Conservation (phyloP, 2,888 invertebrate species). For the Melinaea menophilus region DNA sequence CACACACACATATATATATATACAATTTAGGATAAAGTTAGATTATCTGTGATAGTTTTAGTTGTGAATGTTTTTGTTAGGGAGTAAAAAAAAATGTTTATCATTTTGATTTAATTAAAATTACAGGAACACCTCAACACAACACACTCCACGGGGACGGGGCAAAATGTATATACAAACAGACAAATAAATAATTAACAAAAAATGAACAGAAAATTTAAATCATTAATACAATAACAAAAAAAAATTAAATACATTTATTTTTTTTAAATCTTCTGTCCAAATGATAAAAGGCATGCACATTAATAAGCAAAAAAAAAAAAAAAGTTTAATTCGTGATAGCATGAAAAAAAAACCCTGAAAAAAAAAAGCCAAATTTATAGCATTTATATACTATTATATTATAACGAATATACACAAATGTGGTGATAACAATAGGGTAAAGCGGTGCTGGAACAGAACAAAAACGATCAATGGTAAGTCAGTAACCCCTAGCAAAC, state of each 20-base stretch:
- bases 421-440: conserved; percentile 8
- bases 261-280: conserved; percentile 15
- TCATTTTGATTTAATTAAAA: conserved; percentile 12
- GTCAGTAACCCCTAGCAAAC: too few species aligned
- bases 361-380: conserved; percentile 5
- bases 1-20: conserved; percentile 5
- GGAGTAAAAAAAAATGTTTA: conserved; percentile 7
- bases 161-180: conserved; percentile 19
- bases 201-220: conserved; percentile 19
- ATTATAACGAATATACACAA: conserved; percentile 11
- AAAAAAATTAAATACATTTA: neutral
- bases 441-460: conserved; percentile 17
- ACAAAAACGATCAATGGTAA: conserved; percentile 6
- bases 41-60: too few species aligned
- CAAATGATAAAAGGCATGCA: conserved; percentile 22
- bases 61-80: neutral
- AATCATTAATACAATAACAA: neutral
- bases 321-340: conserved; percentile 12
- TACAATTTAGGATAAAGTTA: neutral
- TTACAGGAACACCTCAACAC: conserved; percentile 47
- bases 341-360: conserved; percentile 18
- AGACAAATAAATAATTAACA: conserved; percentile 21
- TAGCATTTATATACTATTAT: too few species aligned
- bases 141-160: conserved; percentile 60
- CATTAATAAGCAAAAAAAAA: conserved; percentile 25